These are phyloP conservation scores for Lagopus muta DNA, from an alignment of 2,113 vertebrate species.

Conservation along the genomic window DNA sequence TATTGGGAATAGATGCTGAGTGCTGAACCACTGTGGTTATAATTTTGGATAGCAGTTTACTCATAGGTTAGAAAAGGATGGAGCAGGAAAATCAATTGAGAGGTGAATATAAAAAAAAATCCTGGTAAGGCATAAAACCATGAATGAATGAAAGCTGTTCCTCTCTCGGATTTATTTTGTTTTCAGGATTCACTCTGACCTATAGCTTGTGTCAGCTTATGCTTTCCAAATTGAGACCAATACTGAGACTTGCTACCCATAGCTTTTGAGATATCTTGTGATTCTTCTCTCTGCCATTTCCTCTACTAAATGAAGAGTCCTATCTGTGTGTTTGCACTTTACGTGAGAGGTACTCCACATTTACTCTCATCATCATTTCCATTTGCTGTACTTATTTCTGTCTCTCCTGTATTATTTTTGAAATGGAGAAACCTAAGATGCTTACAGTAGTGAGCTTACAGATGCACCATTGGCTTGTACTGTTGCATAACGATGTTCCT, in stretches of 20 bases:
- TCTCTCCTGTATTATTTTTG: not conserved
- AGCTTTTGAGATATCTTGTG: not conserved
- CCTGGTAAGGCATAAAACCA: not conserved
- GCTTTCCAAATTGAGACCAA: not conserved
- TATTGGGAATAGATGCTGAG: not conserved
- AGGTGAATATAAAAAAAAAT: not conserved
- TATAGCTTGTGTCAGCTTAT: not conserved
- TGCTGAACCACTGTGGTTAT: not conserved
- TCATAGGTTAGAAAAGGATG: not conserved
- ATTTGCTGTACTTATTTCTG: not conserved
- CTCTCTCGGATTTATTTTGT: not conserved
- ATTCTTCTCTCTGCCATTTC: not conserved
- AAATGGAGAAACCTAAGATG: not conserved
- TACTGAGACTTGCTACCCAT: not conserved
- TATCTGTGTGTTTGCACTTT: not conserved
- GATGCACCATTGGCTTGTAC: not conserved
- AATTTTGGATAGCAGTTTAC: not conserved
- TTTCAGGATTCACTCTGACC: not conserved
- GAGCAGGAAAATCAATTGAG: not conserved
- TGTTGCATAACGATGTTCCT: not conserved
- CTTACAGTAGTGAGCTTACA: not conserved
- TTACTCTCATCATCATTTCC: not conserved
- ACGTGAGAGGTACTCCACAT: fast-evolving
- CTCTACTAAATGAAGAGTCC: not conserved
- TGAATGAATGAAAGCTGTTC: not conserved